Percentiles rank a stretch among this genome's conserved stretches.
Conservation (phyloP, 2,113 vertebrate species). For the Danionella cerebrum region DNA sequence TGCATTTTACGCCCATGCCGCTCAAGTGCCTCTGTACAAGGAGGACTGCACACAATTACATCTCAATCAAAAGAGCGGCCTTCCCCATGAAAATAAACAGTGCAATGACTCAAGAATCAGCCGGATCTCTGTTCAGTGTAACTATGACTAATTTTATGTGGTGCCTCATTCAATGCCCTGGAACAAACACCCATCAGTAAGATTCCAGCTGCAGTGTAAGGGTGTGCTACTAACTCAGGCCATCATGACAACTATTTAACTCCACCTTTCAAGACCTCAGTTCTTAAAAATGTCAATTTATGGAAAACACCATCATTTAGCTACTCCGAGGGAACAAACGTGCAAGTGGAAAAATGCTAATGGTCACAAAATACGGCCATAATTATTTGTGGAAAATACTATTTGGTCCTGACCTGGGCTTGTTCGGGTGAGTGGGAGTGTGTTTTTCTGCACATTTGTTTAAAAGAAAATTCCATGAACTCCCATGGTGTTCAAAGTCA, state of each 20-base stretch:
- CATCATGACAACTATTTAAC: too few relatives aligned
- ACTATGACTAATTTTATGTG: slow-evolving; percentile 22
- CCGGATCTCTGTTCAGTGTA: slow-evolving; percentile 35
- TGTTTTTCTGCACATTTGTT: background rate
- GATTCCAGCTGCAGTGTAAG: background rate
- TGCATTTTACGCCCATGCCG: slow-evolving; percentile 21
- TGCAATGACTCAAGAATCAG: slow-evolving; percentile 25
- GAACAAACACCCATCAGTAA: background rate
- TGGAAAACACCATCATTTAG: too few relatives aligned
- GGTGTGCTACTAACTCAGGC: background rate
- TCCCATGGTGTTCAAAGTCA: background rate
- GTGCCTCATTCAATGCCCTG: background rate
- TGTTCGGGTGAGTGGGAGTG: background rate
- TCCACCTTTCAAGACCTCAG: too few relatives aligned
- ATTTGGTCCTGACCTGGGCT: background rate
- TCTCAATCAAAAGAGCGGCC: slow-evolving; percentile 42
- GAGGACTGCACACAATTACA: slow-evolving; percentile 37
- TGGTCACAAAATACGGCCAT: background rate
- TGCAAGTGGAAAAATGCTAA: background rate
- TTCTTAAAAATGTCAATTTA: too few relatives aligned
- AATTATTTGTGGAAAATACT: background rate
- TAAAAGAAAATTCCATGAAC: background rate
- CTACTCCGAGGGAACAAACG: too few relatives aligned
- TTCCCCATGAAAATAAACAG: slow-evolving; percentile 38
- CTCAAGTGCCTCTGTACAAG: slow-evolving; percentile 13